phyloP scores from a whole-genome alignment of 2,113 vertebrate genomes.

The Corythornis vintsioides region DNA sequence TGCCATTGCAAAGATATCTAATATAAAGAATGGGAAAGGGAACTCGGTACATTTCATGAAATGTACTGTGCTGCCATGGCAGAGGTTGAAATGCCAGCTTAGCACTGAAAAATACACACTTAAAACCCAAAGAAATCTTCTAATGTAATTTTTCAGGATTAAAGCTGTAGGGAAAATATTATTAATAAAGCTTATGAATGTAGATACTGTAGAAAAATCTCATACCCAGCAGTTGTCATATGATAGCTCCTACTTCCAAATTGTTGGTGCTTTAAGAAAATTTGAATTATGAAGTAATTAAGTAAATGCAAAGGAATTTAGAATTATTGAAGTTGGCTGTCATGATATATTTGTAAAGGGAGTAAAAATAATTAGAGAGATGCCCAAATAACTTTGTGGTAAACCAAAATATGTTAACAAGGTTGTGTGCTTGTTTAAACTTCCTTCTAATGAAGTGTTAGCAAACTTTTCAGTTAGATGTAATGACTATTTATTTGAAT shows the following conservation, averaged over 20 bases:
- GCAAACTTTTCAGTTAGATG: conserved; percentile 68
- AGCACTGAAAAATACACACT: not conserved
- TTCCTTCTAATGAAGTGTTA: conserved; percentile 79
- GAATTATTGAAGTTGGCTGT: conserved; percentile 57
- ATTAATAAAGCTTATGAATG: not conserved
- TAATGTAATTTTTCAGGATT: not conserved
- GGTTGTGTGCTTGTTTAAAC: conserved; percentile 74
- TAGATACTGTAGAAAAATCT: not conserved
- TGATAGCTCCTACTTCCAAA: conserved; percentile 10
- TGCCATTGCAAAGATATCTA: not conserved
- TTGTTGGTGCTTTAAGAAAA: conserved; percentile 13
- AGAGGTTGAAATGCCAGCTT: not conserved
- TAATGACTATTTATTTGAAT: conserved; percentile 73
- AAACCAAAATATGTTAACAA: conserved; percentile 75
- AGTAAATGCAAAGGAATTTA: conserved; percentile 43
- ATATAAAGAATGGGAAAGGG: not conserved
- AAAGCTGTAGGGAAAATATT: not conserved
- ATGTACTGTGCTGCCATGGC: not conserved
- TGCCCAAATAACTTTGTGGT: conserved; percentile 64
- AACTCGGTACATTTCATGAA: not conserved
- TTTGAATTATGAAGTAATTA: conserved; percentile 20
- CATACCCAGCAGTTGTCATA: not conserved
- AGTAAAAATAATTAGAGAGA: conserved; percentile 63
- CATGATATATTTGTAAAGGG: conserved; percentile 59
- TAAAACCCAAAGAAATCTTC: not conserved